Conservation (phyloP, 1,140 invertebrate genomes). For the Drosophila kanapiae region DNA sequence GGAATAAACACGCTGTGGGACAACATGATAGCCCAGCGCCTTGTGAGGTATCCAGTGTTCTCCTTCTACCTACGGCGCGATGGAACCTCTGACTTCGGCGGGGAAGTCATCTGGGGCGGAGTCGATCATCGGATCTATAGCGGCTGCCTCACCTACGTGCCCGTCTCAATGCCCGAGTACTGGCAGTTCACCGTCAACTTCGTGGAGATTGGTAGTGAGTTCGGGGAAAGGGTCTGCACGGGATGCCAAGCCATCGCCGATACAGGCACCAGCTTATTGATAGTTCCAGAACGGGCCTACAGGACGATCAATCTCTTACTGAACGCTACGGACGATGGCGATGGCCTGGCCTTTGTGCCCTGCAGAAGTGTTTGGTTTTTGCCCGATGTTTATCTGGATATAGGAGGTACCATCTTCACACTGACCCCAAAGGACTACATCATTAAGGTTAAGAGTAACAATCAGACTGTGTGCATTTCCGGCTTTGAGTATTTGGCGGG, state of each 20-base stretch:
- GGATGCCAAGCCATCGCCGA: conserved; percentile 98
- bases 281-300: conserved; percentile 93
- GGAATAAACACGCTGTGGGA: conserved; percentile 96
- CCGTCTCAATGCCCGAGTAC: conserved; percentile 68
- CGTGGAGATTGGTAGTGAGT: conserved; percentile 37
- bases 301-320: conserved; percentile 89
- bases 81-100: conserved; percentile 47
- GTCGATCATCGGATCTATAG: conserved; percentile 61
- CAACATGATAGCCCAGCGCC: conserved; percentile 94
- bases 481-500: conserved; percentile 81
- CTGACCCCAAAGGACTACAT: conserved; percentile 94
- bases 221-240: conserved; percentile 75
- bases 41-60: conserved; percentile 93
- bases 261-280: conserved; percentile 98
- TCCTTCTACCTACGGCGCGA: conserved; percentile 92
- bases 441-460: conserved; percentile 91
- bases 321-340: conserved; percentile 86
- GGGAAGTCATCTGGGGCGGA: conserved; percentile 76
- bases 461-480: conserved; percentile 92
- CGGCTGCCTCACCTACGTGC: conserved; percentile 72
- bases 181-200: conserved; percentile 80
- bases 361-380: conserved; percentile 90
- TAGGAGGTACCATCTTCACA: conserved; percentile 92
- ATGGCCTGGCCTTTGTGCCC: conserved; percentile 92
- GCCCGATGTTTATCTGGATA: conserved; percentile 91